Percentiles rank a stretch among this genome's conserved stretches.
phyloP scores from a whole-genome alignment of 1,140 invertebrate genomes.

The Lethrus apterus region DNA sequence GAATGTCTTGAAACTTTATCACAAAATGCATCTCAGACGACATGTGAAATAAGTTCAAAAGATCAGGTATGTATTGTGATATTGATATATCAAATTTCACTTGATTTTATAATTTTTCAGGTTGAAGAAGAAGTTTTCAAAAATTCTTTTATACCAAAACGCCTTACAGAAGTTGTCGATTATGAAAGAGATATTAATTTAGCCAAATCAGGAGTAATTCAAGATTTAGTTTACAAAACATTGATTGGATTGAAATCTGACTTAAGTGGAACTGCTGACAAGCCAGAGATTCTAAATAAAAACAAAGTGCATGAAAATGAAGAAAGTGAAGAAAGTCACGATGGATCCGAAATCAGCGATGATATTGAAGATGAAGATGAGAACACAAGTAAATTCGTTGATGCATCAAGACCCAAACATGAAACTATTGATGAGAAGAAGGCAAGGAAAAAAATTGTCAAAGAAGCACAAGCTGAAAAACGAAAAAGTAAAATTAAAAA shows the following conservation, averaged over 20 bases:
- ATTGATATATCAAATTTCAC: neutral
- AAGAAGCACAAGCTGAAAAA: slow-evolving; percentile 84
- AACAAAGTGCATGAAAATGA: slow-evolving; percentile 44
- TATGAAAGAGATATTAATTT: slow-evolving; percentile 82
- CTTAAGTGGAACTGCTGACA: slow-evolving; percentile 61
- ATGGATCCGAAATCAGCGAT: slow-evolving; percentile 35
- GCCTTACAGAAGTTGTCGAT: slow-evolving; percentile 85
- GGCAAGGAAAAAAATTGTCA: slow-evolving; percentile 75
- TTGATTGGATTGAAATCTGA: slow-evolving; percentile 76
- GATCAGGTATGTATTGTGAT: slow-evolving; percentile 47
- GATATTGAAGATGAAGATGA: slow-evolving; percentile 38
- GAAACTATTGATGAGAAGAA: slow-evolving; percentile 85
- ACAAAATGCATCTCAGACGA: slow-evolving; percentile 53
- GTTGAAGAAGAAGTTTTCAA: slow-evolving; percentile 89
- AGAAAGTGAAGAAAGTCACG: slow-evolving; percentile 41
- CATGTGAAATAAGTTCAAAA: slow-evolving; percentile 55
- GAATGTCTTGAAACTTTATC: slow-evolving; percentile 66
- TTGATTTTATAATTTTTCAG: slow-evolving; percentile 18
- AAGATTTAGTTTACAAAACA: slow-evolving; percentile 75
- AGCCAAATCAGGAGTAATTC: slow-evolving; percentile 64
- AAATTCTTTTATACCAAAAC: slow-evolving; percentile 88
- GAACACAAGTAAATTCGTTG: slow-evolving; percentile 54
- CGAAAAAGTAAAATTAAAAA: slow-evolving; percentile 91
- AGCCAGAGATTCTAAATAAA: slow-evolving; percentile 47
- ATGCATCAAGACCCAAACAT: slow-evolving; percentile 66